Evolutionary conservation across 2,797 vertebrate species (phyloP), one percentile per base, ranked within the genome.

Genomic region (Leptatherina wallacei): DNA sequence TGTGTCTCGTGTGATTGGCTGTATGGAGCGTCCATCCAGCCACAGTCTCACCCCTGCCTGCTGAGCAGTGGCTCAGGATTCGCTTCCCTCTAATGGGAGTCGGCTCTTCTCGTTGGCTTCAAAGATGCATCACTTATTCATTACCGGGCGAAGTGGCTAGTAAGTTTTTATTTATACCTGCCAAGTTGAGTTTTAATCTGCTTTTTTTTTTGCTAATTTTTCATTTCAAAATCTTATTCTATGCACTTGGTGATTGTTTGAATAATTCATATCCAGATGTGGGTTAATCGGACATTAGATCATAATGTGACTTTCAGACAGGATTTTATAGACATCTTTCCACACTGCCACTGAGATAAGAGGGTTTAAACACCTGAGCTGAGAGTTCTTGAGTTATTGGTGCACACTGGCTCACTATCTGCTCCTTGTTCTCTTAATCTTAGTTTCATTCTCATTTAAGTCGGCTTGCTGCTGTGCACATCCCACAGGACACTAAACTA

Each of bases 391-490:
- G 9, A 24, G 29, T 61, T 40, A n/a, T 12, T 40, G 65, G 14
- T 57, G 29, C 36, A 18, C 54, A 22, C 8, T 0, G 33, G 30
- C 61, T 75, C 54, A 0, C 58, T 62, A 57, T 62, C 70, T 49
- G 52, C 65, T 57, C 38, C 22, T 70, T 58, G 80, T 67, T 76
- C 66, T 29, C 55, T 42, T 63, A 51, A 63, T 18, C 59, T 47
- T 1, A 36, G 60, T 32, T 69, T 71, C 70, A 40, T 56, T 65
- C 22, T 55, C 70, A 33, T 78, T 82, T 68, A 52, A 16, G 61
- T 75, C 42, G 3, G 67, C 61, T 74, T 64, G 33, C 69, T 35
- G 67, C 59, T 56, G 54, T 58, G 66, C 67, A 69, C 44, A n/a
- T 59, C 75, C 68, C 69, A 3, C 1, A 70, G 42, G 66, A 73